phyloP scores from a whole-genome alignment of 2,888 invertebrate species.

The Eupithecia pulchellata region DNA sequence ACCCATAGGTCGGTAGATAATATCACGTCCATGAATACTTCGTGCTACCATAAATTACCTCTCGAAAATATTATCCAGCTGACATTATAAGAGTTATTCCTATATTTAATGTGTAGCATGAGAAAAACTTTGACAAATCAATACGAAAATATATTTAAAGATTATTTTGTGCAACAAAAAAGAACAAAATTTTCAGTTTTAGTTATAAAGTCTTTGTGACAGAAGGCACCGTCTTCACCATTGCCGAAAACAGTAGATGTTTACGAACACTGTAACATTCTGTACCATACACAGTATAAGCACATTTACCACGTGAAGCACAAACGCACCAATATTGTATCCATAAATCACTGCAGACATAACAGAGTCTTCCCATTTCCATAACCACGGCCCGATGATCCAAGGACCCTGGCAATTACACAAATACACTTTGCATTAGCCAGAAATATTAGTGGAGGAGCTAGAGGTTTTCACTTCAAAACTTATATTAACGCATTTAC shows the following conservation, averaged over 20 bases:
- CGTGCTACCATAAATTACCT: no score
- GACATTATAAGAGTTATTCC: background rate
- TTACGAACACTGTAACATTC: background rate
- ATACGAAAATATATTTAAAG: no score
- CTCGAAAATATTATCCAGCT: background rate
- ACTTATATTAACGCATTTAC: no score
- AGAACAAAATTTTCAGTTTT: no score
- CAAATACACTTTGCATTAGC: constrained; percentile 55
- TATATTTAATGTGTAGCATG: no score
- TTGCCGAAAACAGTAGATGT: no score
- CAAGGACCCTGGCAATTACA: constrained; percentile 66
- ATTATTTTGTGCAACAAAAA: no score
- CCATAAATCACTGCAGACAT: constrained; percentile 35
- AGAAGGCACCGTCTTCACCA: no score
- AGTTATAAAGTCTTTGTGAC: no score
- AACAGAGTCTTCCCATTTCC: constrained; percentile 49
- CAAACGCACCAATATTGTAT: constrained; percentile 28
- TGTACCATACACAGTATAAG: background rate
- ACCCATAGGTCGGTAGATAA: background rate
- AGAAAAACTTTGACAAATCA: no score
- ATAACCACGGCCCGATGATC: constrained; percentile 56
- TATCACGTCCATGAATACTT: no score
- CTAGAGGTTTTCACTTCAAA: background rate
- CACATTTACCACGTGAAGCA: background rate
- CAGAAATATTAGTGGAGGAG: constrained; percentile 45